Conservation (phyloP, 2,888 invertebrate genomes). For the Trichopria drosophilae region DNA sequence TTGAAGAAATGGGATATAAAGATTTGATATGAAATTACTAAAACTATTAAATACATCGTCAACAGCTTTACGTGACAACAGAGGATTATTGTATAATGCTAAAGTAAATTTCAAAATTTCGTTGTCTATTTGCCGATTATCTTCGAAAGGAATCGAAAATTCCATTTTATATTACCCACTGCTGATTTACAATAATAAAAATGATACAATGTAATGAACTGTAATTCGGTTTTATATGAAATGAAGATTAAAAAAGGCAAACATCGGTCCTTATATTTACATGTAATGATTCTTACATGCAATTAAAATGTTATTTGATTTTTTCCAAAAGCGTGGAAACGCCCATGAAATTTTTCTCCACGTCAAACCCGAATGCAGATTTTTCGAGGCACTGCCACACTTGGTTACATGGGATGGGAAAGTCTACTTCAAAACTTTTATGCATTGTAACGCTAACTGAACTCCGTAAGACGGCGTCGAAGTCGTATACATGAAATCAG, state of each 20-base stretch:
- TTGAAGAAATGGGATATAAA: slow-evolving; percentile 20
- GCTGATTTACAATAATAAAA: no score
- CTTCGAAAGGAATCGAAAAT: no score
- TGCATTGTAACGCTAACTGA: slow-evolving; percentile 24
- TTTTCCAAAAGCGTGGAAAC: slow-evolving; percentile 22
- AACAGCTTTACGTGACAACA: slow-evolving; percentile 26
- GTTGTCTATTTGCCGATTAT: slow-evolving; percentile 9
- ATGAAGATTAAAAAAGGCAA: no score
- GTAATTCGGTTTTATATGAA: no score
- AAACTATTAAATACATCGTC: slow-evolving; percentile 16
- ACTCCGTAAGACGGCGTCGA: slow-evolving; percentile 19
- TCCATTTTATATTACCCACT: no score
- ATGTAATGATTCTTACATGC: background rate
- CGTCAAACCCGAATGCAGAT: slow-evolving; percentile 10
- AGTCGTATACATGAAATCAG: slow-evolving; percentile 28
- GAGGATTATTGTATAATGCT: slow-evolving; percentile 23
- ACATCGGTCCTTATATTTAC: slow-evolving; percentile 4
- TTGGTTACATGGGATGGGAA: slow-evolving; percentile 21
- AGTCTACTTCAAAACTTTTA: slow-evolving; percentile 24
- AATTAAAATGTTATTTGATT: slow-evolving; percentile 6
- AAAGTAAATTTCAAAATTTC: slow-evolving; percentile 26
- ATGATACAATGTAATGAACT: no score
- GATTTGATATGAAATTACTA: slow-evolving; percentile 20
- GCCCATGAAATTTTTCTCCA: slow-evolving; percentile 9
- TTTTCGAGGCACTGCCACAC: slow-evolving; percentile 30